Conservation (phyloP, 2,888 invertebrate genomes). For the Trissoscelio sp. region DNA sequence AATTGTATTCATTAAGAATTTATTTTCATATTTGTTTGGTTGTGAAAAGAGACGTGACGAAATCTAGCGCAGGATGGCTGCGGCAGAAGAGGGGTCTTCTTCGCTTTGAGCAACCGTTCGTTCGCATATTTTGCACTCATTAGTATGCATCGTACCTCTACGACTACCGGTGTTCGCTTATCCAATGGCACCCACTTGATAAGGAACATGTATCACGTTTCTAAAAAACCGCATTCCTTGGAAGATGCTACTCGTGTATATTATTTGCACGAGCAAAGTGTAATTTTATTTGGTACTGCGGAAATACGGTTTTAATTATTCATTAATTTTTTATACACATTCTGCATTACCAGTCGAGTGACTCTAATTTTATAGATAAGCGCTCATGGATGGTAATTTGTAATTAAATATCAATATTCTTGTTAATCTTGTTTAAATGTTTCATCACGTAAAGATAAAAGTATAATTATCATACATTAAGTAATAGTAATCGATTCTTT, state of each 20-base stretch:
- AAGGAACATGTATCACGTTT: conserved; percentile 60
- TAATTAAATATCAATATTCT: background rate
- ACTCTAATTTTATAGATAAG: background rate
- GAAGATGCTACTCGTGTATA: conserved; percentile 44
- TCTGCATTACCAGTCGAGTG: background rate
- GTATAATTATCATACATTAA: no score
- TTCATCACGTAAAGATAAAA: no score
- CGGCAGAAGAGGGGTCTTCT: conserved; percentile 23
- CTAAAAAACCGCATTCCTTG: conserved; percentile 56
- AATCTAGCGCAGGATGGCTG: conserved; percentile 27
- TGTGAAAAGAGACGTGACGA: conserved; percentile 44
- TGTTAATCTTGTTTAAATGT: no score
- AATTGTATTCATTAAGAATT: conserved; percentile 21
- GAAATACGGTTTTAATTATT: conserved; percentile 21
- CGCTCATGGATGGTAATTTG: background rate
- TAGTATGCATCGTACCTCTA: conserved; percentile 57
- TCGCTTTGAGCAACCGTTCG: conserved; percentile 49
- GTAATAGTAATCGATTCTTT: no score
- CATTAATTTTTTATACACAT: conserved; percentile 22
- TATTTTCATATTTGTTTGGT: conserved; percentile 20
- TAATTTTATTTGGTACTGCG: conserved; percentile 33
- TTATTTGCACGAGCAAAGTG: conserved; percentile 39
- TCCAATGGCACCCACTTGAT: conserved; percentile 59
- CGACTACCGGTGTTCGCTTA: conserved; percentile 67
- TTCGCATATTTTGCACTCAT: conserved; percentile 59